Base-by-base conservation (phyloP, 2,113 vertebrate genomes). In the Amphiprion percula region DNA sequence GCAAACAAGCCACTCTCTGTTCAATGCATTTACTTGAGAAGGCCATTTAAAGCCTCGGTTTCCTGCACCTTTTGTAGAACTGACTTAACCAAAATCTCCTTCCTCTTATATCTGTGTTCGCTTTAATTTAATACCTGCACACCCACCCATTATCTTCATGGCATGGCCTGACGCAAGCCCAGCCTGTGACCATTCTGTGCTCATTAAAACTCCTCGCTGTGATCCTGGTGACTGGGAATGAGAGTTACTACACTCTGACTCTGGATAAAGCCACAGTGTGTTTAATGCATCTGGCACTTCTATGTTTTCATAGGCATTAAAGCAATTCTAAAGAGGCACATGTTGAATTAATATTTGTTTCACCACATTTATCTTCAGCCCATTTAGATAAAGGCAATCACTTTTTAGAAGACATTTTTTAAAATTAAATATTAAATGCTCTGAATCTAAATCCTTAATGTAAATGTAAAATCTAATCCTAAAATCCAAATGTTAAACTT, bases 191-290 rank as follows among this genome's bases (percentile, higher is more conserved):
- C 47, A 14, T 74, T 82, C 79, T 80, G 47, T 75, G 80, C 90
- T 94, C 88, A 92, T 94, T 91, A 93, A 94, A 89, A 79, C 75
- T 86, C 88, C 80, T 86, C 91, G 77, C 71, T 56, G 67, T 58
- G 74, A 74, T 84, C 73, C 52, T 74, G 65, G 49, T 90, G 76
- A 90, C 81, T 84, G 77, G 86, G 76, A 54, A 75, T 88, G 68
- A 61, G 73, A 47, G 71, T 72, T 87, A 80, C 86, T 74, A 59
- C 70, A 72, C 66, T 82, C 67, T 39, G 33, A 78, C 72, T 47
- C 49, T 62, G 56, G 84, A 88, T 85, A 86, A 92, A 80, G 74
- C 62, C 46, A 37, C 33, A 55, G 37, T 39, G 58, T 69, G 26
- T 64, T 77, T 74, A 80, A 83, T 60, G 90, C 8, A 77, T 65